phyloP scores from a whole-genome alignment of 2,797 vertebrate species.

The Syncerus caffer region DNA sequence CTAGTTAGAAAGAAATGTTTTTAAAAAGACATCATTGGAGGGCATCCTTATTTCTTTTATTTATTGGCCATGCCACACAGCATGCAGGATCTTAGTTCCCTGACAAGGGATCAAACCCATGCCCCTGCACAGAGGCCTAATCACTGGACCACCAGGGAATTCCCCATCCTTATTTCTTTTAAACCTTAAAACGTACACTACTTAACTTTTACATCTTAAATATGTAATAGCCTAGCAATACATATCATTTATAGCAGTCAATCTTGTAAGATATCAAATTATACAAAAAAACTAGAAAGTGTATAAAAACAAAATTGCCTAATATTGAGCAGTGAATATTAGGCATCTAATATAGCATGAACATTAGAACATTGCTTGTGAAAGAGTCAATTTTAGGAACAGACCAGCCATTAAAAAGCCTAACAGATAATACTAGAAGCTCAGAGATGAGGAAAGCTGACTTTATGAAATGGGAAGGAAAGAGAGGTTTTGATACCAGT shows the following conservation, averaged over 20 bases:
- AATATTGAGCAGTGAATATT: background rate
- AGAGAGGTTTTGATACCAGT: background rate
- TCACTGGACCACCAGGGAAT: background rate
- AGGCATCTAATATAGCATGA: background rate
- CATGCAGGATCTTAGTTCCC: background rate
- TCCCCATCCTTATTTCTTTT: background rate
- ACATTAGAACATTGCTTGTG: background rate
- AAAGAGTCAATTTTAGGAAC: conserved; percentile 22
- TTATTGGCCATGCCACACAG: background rate
- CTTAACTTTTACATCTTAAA: conserved; percentile 1
- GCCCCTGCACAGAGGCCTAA: background rate
- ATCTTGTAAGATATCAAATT: background rate
- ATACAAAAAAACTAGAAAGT: background rate
- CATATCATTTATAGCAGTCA: background rate
- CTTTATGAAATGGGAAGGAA: conserved; percentile 6
- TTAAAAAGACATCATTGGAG: background rate
- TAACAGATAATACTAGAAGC: background rate
- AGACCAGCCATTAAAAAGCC: background rate
- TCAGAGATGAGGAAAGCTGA: background rate
- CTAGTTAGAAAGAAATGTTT: background rate
- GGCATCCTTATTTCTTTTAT: background rate
- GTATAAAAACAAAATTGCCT: background rate
- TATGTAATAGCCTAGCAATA: background rate
- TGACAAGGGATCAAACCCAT: background rate
- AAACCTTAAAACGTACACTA: background rate